Percentiles rank a stretch among this genome's conserved stretches.
These are phyloP conservation scores for Periophthalmus modestus DNA, from an alignment of 2,113 vertebrate genomes.

Conservation along the genomic window DNA sequence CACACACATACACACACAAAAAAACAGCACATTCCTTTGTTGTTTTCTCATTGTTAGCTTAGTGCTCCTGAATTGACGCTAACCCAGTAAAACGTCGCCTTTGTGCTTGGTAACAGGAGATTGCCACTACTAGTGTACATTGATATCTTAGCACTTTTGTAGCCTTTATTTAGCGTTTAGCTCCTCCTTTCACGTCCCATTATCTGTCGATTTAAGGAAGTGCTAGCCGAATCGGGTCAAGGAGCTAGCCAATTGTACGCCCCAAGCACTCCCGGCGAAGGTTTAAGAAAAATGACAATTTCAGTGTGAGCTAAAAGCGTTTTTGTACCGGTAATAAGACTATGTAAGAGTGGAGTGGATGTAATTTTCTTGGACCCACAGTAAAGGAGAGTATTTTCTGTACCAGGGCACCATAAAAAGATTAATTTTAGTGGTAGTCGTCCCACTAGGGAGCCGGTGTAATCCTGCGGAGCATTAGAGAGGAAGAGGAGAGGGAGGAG, in stretches of 20 bases:
- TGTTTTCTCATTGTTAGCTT: conserved; percentile 65
- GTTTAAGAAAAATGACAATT: conserved; percentile 24
- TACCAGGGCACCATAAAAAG: conserved; percentile 52
- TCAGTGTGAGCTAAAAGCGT: conserved; percentile 24
- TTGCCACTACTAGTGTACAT: conserved; percentile 70
- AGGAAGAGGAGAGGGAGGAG: conserved; percentile 31
- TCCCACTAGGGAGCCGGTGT: conserved; percentile 49
- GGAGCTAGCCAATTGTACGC: conserved; percentile 35
- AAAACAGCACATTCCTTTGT: conserved; percentile 71
- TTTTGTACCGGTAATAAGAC: conserved; percentile 38
- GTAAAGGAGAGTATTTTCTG: conserved; percentile 42
- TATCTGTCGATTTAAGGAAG: conserved; percentile 57
- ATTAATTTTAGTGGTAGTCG: conserved; percentile 54
- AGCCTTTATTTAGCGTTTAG: conserved; percentile 66
- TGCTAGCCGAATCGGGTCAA: conserved; percentile 54
- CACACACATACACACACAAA: conserved; percentile 31
- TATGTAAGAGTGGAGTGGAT: conserved; percentile 21
- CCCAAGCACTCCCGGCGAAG: conserved; percentile 19
- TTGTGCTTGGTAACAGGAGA: conserved; percentile 78
- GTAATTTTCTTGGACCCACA: conserved; percentile 37
- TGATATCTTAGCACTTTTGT: conserved; percentile 72
- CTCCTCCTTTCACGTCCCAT: conserved; percentile 43
- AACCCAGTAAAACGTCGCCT: conserved; percentile 74
- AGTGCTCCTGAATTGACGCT: conserved; percentile 73
- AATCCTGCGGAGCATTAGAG: conserved; percentile 58